Base-by-base conservation (phyloP, 2,113 vertebrate species). In the Sialia sialis region DNA sequence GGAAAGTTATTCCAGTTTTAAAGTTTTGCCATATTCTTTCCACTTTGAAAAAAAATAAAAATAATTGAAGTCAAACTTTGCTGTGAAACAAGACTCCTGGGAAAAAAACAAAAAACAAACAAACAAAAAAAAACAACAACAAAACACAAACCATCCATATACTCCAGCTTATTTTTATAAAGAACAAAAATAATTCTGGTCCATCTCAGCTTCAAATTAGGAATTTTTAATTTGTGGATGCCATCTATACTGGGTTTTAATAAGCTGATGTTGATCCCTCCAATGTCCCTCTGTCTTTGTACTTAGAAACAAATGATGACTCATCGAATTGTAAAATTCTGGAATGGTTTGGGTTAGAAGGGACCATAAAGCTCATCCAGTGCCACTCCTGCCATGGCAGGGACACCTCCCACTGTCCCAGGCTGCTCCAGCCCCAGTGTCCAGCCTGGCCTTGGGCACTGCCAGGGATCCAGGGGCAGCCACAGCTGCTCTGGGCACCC, bases 271-370 rank as follows among this genome's bases (percentile, higher is more conserved):
- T 41, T 74, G 27, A 51, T 55, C 36, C n/a, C 72, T 91, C 56
- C 64, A 75, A 59, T 68, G 41, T 73, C 72, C 43, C 21, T 54
- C 36, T 49, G 23, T 9, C 21, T 56, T 64, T 69, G 41, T 60
- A 27, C 49, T 83, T 78, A 44, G 73, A 94, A 96, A 87, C 4
- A 84, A 69, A 91, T 7, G 4, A 49, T 39, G 54, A 64, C 32
- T 49, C 70, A 58, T 17, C 0, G 0, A 49, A 58, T 21, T 58
- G 10, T 7, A 26, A 10, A 67, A 43, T 60, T 10, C 23, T n/a
- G 9, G 63, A 60, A 6, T 34, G 34, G 13, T 30, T 55, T 78
- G 29, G 29, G 10, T 62, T 34, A 16, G 34, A 29, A 46, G 4
- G 25, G 25, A 55, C 29, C n/a, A n/a, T n/a, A n/a, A n/a, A n/a